Percentiles rank a stretch among this genome's conserved stretches.
Conservation (phyloP, 37 sponge, comb jelly and placozoan species). For the Oopsacas minuta region DNA sequence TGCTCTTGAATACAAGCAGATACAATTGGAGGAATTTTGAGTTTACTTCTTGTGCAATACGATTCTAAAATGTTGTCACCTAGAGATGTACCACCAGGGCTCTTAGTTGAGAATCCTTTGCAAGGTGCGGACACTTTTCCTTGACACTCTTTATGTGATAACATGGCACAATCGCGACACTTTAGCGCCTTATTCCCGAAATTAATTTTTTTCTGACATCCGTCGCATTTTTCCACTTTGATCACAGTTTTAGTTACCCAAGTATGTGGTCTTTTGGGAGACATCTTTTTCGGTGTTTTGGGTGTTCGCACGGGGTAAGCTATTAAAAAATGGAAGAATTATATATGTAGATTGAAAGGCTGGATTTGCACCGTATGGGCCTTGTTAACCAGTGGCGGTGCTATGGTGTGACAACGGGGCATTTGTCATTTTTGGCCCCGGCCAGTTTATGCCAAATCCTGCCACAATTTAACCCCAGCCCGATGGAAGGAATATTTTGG, state of each 20-base stretch:
- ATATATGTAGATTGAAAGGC: neutral
- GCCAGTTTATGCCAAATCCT: too few species aligned
- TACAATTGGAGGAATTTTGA: conserved; percentile 3
- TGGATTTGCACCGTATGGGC: neutral
- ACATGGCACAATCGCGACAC: neutral
- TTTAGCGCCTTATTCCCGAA: neutral
- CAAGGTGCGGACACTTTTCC: conserved; percentile 17
- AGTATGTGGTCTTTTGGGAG: neutral
- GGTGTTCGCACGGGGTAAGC: neutral
- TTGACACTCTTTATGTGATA: conserved; percentile 1
- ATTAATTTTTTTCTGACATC: conserved; percentile 8
- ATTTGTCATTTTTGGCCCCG: too few species aligned
- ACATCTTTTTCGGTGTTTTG: neutral
- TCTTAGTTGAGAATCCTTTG: neutral
- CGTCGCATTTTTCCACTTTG: conserved; percentile 6
- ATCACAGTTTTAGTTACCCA: neutral
- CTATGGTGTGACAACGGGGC: too few species aligned
- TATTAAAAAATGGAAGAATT: neutral
- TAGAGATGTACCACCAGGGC: neutral
- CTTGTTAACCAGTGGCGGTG: too few species aligned
- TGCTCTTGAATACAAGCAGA: neutral
- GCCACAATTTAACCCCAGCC: too few species aligned
- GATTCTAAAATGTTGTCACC: neutral
- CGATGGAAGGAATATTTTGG: too few species aligned
- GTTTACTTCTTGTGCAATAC: neutral